phyloP scores from a whole-genome alignment of 1,140 invertebrate species.

The Tetramorium simillimum region DNA sequence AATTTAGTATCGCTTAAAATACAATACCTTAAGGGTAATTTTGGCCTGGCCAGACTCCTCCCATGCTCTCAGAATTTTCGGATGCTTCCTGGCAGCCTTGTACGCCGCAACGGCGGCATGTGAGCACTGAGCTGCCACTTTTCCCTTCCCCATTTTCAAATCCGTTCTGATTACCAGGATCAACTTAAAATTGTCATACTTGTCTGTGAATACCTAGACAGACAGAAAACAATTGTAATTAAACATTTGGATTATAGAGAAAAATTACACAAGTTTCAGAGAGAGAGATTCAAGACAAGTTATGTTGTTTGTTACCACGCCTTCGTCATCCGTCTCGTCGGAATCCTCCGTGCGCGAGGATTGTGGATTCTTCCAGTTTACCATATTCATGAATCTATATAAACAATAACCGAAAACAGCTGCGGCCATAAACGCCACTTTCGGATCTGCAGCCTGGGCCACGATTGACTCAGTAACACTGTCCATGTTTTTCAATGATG shows the following conservation, averaged over 20 bases:
- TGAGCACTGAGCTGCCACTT: conserved; percentile 96
- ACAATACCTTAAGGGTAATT: conserved; percentile 90
- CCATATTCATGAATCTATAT: conserved; percentile 54
- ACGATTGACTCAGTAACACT: conserved; percentile 16
- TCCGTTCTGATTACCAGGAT: conserved; percentile 95
- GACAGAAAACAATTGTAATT: conserved; percentile 15
- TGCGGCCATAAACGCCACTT: conserved; percentile 46
- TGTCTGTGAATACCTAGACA: conserved; percentile 49
- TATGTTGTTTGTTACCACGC: conserved; percentile 22
- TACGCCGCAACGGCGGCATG: conserved; percentile 95
- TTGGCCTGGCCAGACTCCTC: conserved; percentile 92
- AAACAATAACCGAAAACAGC: conserved; percentile 64
- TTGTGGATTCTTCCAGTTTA: conserved; percentile 12
- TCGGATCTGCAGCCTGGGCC: conserved; percentile 40
- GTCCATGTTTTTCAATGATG: conserved; percentile 26
- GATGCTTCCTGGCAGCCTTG: conserved; percentile 87
- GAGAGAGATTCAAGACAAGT: neutral
- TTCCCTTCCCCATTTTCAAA: conserved; percentile 97
- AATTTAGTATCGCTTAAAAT: conserved; percentile 9
- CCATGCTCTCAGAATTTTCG: conserved; percentile 90
- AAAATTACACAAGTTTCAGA: neutral
- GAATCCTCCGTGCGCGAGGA: neutral
- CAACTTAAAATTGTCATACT: conserved; percentile 89
- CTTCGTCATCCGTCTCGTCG: conserved; percentile 8
- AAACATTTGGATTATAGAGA: neutral